Evolutionary conservation across 2,888 invertebrate genomes (phyloP).

Genomic region (Drosophila testacea): DNA sequence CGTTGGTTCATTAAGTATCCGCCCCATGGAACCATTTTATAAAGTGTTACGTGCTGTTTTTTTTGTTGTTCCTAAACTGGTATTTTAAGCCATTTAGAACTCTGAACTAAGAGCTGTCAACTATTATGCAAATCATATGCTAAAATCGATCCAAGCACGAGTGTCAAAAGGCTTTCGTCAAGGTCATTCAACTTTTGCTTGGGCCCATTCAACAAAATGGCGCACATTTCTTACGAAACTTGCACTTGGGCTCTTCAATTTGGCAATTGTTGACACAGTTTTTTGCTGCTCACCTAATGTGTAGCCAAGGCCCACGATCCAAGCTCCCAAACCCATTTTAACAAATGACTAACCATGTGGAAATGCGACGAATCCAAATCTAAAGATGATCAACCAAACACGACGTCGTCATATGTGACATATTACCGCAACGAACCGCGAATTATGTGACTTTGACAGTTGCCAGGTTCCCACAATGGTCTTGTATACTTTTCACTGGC

Average conservation of each 20-base stretch:
- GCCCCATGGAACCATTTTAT: not conserved
- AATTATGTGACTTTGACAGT: slow-evolving; percentile 55
- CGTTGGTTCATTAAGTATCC: slow-evolving; percentile 11
- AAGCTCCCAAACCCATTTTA: slow-evolving; percentile 50
- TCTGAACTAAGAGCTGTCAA: slow-evolving; percentile 13
- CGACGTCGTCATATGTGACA: slow-evolving; percentile 34
- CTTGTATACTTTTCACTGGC: not conserved
- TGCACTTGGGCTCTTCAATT: slow-evolving; percentile 24
- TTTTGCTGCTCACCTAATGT: slow-evolving; percentile 51
- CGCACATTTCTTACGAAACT: slow-evolving; percentile 31
- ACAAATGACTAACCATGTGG: slow-evolving; percentile 78
- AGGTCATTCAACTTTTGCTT: slow-evolving; percentile 56
- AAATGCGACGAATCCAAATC: slow-evolving; percentile 59
- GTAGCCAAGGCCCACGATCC: slow-evolving; percentile 37
- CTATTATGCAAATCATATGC: slow-evolving; percentile 53
- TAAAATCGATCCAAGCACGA: slow-evolving; percentile 26
- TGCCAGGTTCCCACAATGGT: slow-evolving; percentile 23
- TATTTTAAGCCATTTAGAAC: slow-evolving; percentile 8
- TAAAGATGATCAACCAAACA: slow-evolving; percentile 40
- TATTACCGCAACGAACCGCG: slow-evolving; percentile 38
- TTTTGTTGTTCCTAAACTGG: not conserved
- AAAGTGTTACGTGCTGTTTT: slow-evolving; percentile 6
- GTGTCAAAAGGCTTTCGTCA: slow-evolving; percentile 44
- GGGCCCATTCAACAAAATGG: slow-evolving; percentile 8
- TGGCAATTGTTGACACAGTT: slow-evolving; percentile 66